Evolutionary conservation across 2,113 vertebrate species (phyloP), one percentile per base, ranked within the genome.

Genomic region (Urocitellus parryii): DNA sequence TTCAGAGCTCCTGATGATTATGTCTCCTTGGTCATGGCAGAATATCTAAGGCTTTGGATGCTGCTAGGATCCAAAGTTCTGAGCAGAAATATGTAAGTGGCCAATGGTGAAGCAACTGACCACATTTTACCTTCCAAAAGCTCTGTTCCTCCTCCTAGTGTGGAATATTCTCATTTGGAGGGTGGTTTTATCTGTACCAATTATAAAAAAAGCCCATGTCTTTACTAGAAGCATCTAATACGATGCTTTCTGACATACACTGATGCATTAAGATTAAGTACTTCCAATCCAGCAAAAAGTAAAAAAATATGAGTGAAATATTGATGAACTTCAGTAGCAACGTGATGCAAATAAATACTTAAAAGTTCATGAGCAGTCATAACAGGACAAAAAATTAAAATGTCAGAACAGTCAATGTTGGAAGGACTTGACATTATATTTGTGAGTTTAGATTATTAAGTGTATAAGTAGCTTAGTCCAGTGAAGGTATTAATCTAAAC

Each of bases 381-480:
- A 82, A n/a, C 86, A 67, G 45, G 5, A 65, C 67, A 34, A 24
- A 61, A 82, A 77, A 61, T 22, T 51, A 17, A 65, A 95, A 63
- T 83, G 8, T 61, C 84, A 13, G 45, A 95, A 22, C 5, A 27
- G 22, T 91, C 34, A 80, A 93, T 61, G 56, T 80, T 84, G 70
- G 61, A 37, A 73, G 95, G 56, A 74, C 45, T 72, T 68, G 67
- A 72, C 5, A 65, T 48, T 65, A 4, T 88, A 56, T 88, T 80
- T 95, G 11, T 91, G 32, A 74, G 93, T 81, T 70, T 79, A 79
- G 17, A 67, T 93, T 48, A 96, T n/a, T 13, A 51, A 11, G 8
- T 45, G 87, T 85, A 14, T 95, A 97, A 95, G 93, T 95, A 95
- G 90, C 90, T 90, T 93, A 95, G 56, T 88, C 20, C 53, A 88